Percentiles rank a stretch among this genome's conserved stretches.
These are phyloP conservation scores for Plotosus lineatus DNA, from an alignment of 2,113 vertebrate species.

Conservation along the genomic window DNA sequence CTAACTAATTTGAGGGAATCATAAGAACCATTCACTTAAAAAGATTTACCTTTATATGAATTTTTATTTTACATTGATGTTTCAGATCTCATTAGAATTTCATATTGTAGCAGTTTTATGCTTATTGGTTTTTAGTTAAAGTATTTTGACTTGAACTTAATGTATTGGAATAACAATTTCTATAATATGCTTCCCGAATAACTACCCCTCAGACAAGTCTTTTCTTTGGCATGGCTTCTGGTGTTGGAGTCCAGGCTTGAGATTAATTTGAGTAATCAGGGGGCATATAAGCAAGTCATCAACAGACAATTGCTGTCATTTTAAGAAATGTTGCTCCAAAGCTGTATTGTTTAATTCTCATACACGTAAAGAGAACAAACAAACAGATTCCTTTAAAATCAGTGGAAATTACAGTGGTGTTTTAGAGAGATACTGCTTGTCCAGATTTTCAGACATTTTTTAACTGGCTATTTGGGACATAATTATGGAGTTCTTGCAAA, in stretches of 20 bases:
- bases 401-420: slow-evolving; percentile 10
- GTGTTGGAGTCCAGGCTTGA: slow-evolving; percentile 51
- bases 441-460: slow-evolving; percentile 7
- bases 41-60: neutral
- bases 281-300: slow-evolving; percentile 47
- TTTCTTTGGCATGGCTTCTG: slow-evolving; percentile 55
- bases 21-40: neutral
- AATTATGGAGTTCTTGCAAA: neutral
- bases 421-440: neutral
- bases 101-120: neutral
- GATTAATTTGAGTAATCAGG: slow-evolving; percentile 61
- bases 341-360: slow-evolving; percentile 61
- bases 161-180: neutral
- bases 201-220: slow-evolving; percentile 4
- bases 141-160: slow-evolving; percentile 7
- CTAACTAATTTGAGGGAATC: neutral
- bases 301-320: slow-evolving; percentile 62
- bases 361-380: slow-evolving; percentile 3
- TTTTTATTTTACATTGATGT: neutral
- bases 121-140: neutral
- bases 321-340: slow-evolving; percentile 51
- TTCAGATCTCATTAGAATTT: neutral
- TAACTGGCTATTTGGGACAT: slow-evolving; percentile 14
- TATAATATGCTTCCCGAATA: neutral
- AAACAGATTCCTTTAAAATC: neutral